Evolutionary conservation across 1,140 invertebrate genomes (phyloP).

Genomic region (Drosophila mojavensis): DNA sequence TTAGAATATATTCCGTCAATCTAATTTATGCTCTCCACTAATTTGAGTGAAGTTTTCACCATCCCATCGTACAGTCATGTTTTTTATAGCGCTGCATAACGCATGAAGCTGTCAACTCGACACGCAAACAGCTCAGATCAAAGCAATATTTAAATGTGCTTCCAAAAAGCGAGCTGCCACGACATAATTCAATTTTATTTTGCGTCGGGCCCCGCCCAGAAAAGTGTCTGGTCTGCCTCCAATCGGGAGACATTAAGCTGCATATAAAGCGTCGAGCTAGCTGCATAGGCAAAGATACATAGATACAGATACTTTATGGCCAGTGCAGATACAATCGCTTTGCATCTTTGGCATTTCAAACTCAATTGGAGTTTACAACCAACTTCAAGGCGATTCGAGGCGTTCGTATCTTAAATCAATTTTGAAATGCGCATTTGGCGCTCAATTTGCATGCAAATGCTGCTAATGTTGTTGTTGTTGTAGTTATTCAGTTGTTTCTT

Average conservation of each 20-base stretch:
- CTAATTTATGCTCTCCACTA: neutral
- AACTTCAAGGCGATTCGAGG: slow-evolving; percentile 70
- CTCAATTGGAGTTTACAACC: slow-evolving; percentile 68
- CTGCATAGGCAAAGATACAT: neutral
- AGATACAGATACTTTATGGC: slow-evolving; percentile 36
- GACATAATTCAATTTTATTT: slow-evolving; percentile 52
- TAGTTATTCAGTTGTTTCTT: slow-evolving; percentile 13
- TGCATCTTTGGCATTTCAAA: slow-evolving; percentile 71
- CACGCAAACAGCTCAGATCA: slow-evolving; percentile 51
- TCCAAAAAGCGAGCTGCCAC: slow-evolving; percentile 39
- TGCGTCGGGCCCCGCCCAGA: slow-evolving; percentile 7
- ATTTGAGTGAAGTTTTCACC: neutral
- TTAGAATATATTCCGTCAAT: neutral
- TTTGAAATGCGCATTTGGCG: slow-evolving; percentile 77
- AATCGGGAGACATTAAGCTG: slow-evolving; percentile 47
- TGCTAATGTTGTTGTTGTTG: slow-evolving; percentile 19
- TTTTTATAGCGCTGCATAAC: slow-evolving; percentile 18
- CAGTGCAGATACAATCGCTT: slow-evolving; percentile 42
- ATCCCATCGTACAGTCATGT: slow-evolving; percentile 36
- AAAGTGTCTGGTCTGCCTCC: slow-evolving; percentile 8
- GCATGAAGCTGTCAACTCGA: slow-evolving; percentile 52
- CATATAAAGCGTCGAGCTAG: slow-evolving; percentile 14
- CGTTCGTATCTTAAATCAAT: slow-evolving; percentile 79
- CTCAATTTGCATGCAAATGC: slow-evolving; percentile 80
- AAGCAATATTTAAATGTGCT: slow-evolving; percentile 46